Evolutionary conservation across 2,113 vertebrate genomes (phyloP), one percentile per base, ranked within the genome.

Genomic region (Galemys pyrenaicus): DNA sequence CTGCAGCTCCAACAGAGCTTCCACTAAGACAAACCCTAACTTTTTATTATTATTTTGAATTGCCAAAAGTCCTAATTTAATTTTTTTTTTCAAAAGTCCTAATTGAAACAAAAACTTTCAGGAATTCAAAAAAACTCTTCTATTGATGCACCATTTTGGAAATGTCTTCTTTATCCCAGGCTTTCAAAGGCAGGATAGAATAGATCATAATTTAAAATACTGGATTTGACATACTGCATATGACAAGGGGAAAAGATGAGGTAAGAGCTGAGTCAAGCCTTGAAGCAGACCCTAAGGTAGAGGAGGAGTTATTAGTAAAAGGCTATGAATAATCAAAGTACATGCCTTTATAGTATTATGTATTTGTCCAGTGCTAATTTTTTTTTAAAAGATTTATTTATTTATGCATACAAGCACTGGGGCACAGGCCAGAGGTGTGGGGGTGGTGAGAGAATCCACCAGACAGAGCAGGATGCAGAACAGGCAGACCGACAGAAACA

Each of bases 61-160:
- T 90, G 62, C 22, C 65, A 93, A 80, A 1, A 80, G 39, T 88
- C 92, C n/a, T n/a, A n/a, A n/a, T n/a, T n/a, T n/a, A n/a, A n/a
- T n/a, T n/a, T n/a, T n/a, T n/a, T n/a, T n/a, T n/a, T n/a, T n/a
- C n/a, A n/a, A n/a, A n/a, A n/a, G n/a, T n/a, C n/a, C n/a, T n/a
- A n/a, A n/a, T n/a, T n/a, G n/a, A n/a, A n/a, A n/a, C 44, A 44
- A 44, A 44, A 5, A 44, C 44, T 44, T 44, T 44, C 44, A 44
- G 70, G 73, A 7, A 39, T 73, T 79, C 74, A 67, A 28, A 46
- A 83, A 75, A 70, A 64, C n/a, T 49, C 85, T 79, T 71, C 26
- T 70, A 79, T 2, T 49, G 32, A 56, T 44, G 65, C 6, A 77
- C 41, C 54, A 44, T 44, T 78, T 78, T 62, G 20, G n/a, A 84